phyloP scores from a whole-genome alignment of 2,888 invertebrate genomes.

The Clostera curtula region DNA sequence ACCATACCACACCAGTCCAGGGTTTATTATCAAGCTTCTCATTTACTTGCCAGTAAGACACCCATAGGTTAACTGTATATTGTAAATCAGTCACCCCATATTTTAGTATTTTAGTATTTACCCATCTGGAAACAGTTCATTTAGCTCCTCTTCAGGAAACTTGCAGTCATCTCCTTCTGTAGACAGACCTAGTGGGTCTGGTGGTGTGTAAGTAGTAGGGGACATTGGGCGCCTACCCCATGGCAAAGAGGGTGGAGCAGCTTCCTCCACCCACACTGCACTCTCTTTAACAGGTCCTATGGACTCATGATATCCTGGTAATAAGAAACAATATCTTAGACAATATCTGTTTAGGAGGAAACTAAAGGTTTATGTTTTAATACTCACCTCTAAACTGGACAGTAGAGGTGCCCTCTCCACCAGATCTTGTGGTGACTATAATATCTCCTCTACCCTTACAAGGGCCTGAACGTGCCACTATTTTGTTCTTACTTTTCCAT shows the following conservation, averaged over 20 bases:
- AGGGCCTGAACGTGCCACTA: conserved; percentile 95
- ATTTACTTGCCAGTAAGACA: too few species aligned
- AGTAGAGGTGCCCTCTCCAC: conserved; percentile 91
- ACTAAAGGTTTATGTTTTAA: conserved; percentile 2
- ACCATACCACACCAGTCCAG: too few species aligned
- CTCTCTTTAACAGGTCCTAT: conserved; percentile 97
- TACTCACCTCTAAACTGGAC: conserved; percentile 86
- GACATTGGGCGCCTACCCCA: conserved; percentile 91
- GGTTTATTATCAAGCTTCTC: too few species aligned
- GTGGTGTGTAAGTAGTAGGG: conserved; percentile 89
- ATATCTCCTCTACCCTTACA: conserved; percentile 95
- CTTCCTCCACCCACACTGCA: conserved; percentile 99
- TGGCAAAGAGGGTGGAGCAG: conserved; percentile 85
- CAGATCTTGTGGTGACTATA: conserved; percentile 89
- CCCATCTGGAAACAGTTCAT: conserved; percentile 92
- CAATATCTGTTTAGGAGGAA: too few species aligned
- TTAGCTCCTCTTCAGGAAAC: conserved; percentile 90
- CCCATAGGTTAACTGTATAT: too few species aligned
- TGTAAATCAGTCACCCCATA: too few species aligned
- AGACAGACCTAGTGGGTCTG: conserved; percentile 94
- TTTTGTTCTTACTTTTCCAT: conserved; percentile 98
- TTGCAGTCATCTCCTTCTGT: conserved; percentile 95
- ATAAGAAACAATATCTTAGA: too few species aligned
- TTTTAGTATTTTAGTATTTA: conserved; percentile 22
- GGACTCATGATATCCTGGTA: conserved; percentile 85